Conservation (phyloP, 2,113 vertebrate genomes). For the Phalacrocorax aristotelis region DNA sequence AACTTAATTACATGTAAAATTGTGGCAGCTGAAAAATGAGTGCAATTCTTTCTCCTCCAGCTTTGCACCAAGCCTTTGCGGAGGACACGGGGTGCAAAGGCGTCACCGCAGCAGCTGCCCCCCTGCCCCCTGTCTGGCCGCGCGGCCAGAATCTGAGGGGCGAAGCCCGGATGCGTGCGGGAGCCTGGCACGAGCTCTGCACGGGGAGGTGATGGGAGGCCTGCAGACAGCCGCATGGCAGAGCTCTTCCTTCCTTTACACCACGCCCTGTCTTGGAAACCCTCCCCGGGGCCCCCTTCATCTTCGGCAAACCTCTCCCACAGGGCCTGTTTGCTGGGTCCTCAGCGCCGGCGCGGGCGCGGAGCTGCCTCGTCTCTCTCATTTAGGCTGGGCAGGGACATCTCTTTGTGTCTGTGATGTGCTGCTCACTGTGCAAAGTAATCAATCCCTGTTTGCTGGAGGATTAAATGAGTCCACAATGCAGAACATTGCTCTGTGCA, state of each 20-base stretch:
- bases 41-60: neutral
- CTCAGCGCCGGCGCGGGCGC: fast-evolving
- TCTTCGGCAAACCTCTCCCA: neutral
- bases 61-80: fast-evolving
- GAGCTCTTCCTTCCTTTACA: neutral
- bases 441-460: neutral
- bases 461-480: neutral
- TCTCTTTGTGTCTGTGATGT: neutral
- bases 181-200: fast-evolving
- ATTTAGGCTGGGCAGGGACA: neutral
- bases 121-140: fast-evolving
- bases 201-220: neutral
- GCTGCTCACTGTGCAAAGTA: neutral
- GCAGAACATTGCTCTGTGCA: fast-evolving
- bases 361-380: neutral
- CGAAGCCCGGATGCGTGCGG: fast-evolving
- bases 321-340: fast-evolving
- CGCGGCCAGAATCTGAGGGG: fast-evolving
- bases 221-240: neutral
- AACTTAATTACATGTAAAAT: constrained; percentile 76
- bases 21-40: constrained; percentile 55
- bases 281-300: neutral
- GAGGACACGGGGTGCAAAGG: neutral
- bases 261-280: neutral
- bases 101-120: neutral